phyloP scores from a whole-genome alignment of 2,888 invertebrate genomes.

The Napeogenes sylphis region DNA sequence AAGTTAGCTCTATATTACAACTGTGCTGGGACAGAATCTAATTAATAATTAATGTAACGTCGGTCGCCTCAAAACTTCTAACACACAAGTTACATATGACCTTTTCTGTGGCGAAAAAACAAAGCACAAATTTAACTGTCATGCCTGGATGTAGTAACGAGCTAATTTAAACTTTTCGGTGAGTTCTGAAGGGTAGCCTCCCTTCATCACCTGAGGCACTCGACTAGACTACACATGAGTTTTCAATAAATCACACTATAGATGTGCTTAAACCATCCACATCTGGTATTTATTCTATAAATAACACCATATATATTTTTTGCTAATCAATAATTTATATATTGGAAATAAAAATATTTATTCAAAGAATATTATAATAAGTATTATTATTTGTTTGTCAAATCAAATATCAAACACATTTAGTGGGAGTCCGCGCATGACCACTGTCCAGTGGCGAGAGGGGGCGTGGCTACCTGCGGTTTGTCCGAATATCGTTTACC shows the following conservation, averaged over 20 bases:
- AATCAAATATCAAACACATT: conserved; percentile 17
- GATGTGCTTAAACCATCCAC: conserved; percentile 27
- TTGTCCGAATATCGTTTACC: conserved; percentile 47
- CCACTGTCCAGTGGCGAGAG: conserved; percentile 66
- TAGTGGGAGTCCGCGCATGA: conserved; percentile 66
- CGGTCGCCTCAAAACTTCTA: conserved; percentile 53
- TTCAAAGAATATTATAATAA: conserved; percentile 1
- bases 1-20: conserved; percentile 12
- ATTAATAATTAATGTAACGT: conserved; percentile 64
- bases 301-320: background rate
- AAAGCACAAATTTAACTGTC: conserved; percentile 64
- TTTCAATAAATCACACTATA: conserved; percentile 57
- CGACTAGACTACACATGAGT: conserved; percentile 53
- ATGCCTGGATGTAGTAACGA: conserved; percentile 71
- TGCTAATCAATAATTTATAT: background rate
- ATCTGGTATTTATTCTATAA: conserved; percentile 10
- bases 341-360: conserved; percentile 15
- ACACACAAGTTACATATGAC: conserved; percentile 63
- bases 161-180: conserved; percentile 78
- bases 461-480: conserved; percentile 57
- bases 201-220: conserved; percentile 65
- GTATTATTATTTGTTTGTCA: background rate
- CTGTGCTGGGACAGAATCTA: conserved; percentile 38
- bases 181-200: conserved; percentile 45
- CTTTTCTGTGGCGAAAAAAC: conserved; percentile 70